Evolutionary conservation across 2,888 invertebrate genomes (phyloP).

Genomic region (Keiferia lycopersicella): DNA sequence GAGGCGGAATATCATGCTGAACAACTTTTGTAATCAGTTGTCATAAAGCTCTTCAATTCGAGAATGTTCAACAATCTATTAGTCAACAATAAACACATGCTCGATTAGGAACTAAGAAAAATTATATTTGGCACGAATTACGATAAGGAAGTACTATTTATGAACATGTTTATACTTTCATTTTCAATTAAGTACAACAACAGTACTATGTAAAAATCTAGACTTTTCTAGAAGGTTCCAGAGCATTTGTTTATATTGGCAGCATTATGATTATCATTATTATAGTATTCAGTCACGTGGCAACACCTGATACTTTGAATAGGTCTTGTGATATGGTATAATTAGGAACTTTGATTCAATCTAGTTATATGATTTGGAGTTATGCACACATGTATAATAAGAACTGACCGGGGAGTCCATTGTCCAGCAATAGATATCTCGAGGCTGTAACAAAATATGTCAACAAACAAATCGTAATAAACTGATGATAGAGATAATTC

Average conservation of each 20-base stretch:
- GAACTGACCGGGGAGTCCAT: no score
- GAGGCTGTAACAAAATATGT: no score
- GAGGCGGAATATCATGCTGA: no score
- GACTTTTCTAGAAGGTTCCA: constrained; percentile 1
- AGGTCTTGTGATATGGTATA: neutral
- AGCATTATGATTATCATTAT: neutral
- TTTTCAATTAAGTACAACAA: neutral
- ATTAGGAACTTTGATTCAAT: no score
- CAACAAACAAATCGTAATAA: no score
- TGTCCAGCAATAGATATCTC: no score
- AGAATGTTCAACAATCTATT: neutral
- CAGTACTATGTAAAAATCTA: neutral
- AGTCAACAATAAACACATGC: neutral
- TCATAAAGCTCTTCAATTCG: no score
- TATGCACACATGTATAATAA: no score
- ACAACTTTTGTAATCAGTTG: no score
- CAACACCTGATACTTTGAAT: neutral
- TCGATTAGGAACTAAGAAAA: neutral
- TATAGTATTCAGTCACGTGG: no score
- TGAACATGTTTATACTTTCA: neutral
- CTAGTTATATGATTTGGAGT: no score
- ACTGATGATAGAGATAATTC: no score
- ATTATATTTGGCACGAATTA: neutral
- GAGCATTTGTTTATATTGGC: neutral
- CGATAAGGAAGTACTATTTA: neutral